Conservation (phyloP, 2,113 vertebrate genomes). For the Podocnemis expansa region DNA sequence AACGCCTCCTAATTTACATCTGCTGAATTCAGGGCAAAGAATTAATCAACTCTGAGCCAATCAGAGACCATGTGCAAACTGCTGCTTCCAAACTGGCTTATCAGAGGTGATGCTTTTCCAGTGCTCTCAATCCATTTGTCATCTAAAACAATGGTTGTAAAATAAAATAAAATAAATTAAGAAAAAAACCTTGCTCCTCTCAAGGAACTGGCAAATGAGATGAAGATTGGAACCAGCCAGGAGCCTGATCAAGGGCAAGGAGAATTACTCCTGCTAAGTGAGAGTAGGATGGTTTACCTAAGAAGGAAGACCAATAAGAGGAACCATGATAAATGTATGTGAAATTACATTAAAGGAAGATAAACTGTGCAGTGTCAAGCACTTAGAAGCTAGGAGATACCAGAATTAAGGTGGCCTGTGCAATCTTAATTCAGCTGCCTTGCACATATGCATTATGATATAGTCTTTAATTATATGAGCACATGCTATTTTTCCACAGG, state of each 20-base stretch:
- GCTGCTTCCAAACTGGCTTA: conserved; percentile 55
- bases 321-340: background rate
- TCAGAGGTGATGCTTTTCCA: conserved; percentile 48
- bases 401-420: rapidly evolving
- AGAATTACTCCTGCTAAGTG: background rate
- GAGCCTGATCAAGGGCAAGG: background rate
- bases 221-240: too few species aligned
- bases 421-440: rapidly evolving
- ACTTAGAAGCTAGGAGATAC: background rate
- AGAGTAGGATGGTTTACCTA: background rate
- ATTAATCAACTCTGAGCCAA: background rate
- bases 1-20: background rate
- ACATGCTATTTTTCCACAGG: background rate
- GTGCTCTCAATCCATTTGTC: conserved; percentile 65
- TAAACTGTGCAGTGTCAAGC: background rate
- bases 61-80: rapidly evolving
- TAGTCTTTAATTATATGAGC: background rate
- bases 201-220: background rate
- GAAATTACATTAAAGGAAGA: background rate
- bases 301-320: background rate
- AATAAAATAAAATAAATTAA: conserved; percentile 14
- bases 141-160: conserved; percentile 63
- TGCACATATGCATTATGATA: rapidly evolving
- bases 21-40: background rate
- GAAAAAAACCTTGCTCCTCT: background rate